phyloP scores from a whole-genome alignment of 2,888 invertebrate species.

The Dichetophora obliterata region DNA sequence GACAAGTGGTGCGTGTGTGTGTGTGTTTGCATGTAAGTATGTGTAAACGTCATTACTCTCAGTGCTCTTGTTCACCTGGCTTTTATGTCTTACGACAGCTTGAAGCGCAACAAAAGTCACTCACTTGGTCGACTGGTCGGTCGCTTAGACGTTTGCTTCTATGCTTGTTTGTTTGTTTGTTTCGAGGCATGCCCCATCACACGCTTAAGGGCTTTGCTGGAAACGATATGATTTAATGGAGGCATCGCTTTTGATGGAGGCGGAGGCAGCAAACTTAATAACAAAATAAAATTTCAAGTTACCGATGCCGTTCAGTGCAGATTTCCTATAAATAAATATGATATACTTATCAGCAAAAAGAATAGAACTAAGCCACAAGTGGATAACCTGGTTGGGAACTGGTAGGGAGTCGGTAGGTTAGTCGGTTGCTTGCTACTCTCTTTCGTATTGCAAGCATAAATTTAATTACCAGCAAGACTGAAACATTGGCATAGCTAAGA shows the following conservation, averaged over 20 bases:
- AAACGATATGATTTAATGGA: neutral
- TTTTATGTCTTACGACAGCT: constrained; percentile 23
- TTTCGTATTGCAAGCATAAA: constrained; percentile 41
- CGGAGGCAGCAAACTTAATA: constrained; percentile 1
- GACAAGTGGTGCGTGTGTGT: constrained; percentile 18
- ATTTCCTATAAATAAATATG: constrained; percentile 17
- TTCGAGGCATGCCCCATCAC: constrained; percentile 30
- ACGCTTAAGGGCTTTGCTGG: constrained; percentile 11
- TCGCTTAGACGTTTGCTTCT: too few relatives aligned
- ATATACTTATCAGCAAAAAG: neutral
- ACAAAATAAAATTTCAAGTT: neutral
- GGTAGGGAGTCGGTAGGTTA: neutral
- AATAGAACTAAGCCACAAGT: neutral
- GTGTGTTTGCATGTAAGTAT: neutral
- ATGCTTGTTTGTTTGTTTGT: too few relatives aligned
- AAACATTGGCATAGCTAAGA: neutral
- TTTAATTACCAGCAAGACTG: constrained; percentile 47
- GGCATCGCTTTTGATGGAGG: neutral
- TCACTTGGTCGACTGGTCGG: constrained; percentile 24
- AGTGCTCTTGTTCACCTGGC: constrained; percentile 24
- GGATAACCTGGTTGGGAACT: neutral
- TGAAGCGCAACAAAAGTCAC: constrained; percentile 33
- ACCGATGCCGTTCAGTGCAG: neutral
- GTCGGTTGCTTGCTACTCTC: neutral
- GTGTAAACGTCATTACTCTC: neutral